Evolutionary conservation across 2,888 invertebrate species (phyloP), one percentile per base, ranked within the genome.

Genomic region (Dastarcus helophoroides): DNA sequence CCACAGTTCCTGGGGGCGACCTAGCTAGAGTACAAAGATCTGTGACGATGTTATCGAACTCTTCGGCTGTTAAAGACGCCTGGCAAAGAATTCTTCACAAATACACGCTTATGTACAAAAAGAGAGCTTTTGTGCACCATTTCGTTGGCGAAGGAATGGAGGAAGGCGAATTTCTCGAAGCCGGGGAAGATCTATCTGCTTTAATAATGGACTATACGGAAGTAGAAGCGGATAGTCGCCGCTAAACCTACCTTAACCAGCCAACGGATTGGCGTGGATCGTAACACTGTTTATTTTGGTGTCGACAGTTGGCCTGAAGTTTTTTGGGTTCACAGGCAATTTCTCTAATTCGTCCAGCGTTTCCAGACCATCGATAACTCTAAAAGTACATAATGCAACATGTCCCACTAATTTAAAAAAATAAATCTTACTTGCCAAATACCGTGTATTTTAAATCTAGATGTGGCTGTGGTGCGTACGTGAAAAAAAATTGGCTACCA

Each of bases 181-280:
- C 79, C 0, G 56, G 69, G 4, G 66, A 70, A 26, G 73, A 81
- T 50, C 57, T 80, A 28, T 67, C 68, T 39, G 69, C 76, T 5
- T 56, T 81, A 27, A 66, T 73, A 15, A 62, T 67, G 46, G 80
- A 80, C 56, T 80, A 80, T 46, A 68, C 60, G 43, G 79, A 79
- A 64, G 69, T 79, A 41, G 77, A 79, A 45, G 47, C 37, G 12
- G 46, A 48, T 35, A 37, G 34, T 13, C 39, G 10, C 7, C 9
- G 26, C 14, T 6, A 27, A 8, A 29, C 22, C 8, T 7, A 24
- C n/a, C 37, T 66, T 54, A 83, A 41, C 73, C 78, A 25, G 97
- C 97, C 46, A 98, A 62, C 9, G 98, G 98, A 71, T 98, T 98
- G 3, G 97, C 94, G 68, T 99, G 98, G 54, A 99, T 90, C 4